Evolutionary conservation across 2,113 vertebrate species (phyloP).

Genomic region (Delphinapterus leucas): DNA sequence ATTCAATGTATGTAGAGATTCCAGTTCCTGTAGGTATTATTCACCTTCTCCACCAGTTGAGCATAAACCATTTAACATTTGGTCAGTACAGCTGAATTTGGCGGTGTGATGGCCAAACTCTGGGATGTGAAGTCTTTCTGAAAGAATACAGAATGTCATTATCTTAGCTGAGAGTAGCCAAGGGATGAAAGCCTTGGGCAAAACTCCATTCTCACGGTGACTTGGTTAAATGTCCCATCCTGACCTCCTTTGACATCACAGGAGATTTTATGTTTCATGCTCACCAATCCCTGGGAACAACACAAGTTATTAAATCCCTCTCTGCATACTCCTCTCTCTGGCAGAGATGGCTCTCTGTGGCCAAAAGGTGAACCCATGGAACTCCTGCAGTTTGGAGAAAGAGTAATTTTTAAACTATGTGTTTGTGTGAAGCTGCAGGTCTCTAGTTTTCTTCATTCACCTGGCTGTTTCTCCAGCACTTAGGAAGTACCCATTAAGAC

Average conservation of each 20-base stretch:
- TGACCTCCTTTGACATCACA: not conserved
- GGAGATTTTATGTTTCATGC: not conserved
- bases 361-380: not conserved
- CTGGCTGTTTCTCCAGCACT: not conserved
- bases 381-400: not conserved
- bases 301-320: not conserved
- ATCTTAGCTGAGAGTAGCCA: not conserved
- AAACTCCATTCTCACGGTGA: not conserved
- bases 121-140: not conserved
- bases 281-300: not conserved
- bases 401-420: not conserved
- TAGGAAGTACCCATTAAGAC: not conserved
- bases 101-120: not conserved
- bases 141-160: not conserved
- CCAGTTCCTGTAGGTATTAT: not conserved
- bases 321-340: not conserved
- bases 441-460: not conserved
- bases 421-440: not conserved
- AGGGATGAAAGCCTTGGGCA: not conserved
- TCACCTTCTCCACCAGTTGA: not conserved
- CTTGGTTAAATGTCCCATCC: not conserved
- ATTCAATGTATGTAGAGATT: not conserved
- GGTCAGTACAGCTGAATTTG: not conserved
- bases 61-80: not conserved
- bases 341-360: not conserved